Conservation (phyloP, 2,888 invertebrate genomes). For the Leucophenga montana region DNA sequence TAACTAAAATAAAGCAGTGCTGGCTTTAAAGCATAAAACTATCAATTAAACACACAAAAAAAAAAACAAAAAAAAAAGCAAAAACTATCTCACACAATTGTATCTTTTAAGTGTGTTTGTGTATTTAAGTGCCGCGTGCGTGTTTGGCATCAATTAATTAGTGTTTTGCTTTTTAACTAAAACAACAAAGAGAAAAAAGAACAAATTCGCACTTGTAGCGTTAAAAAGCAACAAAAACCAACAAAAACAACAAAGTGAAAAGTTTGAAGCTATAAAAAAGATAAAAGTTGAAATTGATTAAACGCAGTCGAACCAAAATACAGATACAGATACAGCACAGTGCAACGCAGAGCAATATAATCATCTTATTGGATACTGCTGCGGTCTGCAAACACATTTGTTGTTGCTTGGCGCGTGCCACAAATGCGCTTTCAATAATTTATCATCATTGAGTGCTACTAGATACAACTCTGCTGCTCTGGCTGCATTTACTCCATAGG, state of each 20-base stretch:
- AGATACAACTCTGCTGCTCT: no score
- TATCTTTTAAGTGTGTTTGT: neutral
- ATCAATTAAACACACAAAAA: no score
- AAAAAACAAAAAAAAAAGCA: no score
- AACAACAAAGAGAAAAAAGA: neutral
- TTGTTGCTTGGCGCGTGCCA: conserved; percentile 47
- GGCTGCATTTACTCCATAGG: no score
- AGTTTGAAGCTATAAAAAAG: conserved; percentile 15
- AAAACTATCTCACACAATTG: no score
- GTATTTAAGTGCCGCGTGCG: conserved; percentile 29
- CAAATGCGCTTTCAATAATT: conserved; percentile 49
- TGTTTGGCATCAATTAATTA: conserved; percentile 58
- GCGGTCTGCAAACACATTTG: neutral
- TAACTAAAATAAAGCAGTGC: no score
- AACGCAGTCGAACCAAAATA: conserved; percentile 36
- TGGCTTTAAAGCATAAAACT: no score
- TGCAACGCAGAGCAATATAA: no score
- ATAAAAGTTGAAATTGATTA: conserved; percentile 50
- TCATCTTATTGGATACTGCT: no score
- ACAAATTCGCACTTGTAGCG: conserved; percentile 46
- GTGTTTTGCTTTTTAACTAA: conserved; percentile 15
- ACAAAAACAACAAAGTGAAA: conserved; percentile 20
- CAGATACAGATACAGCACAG: no score
- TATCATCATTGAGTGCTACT: conserved; percentile 56
- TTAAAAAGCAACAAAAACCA: conserved; percentile 35